Evolutionary conservation across 2,113 vertebrate species (phyloP).

Genomic region (Actenoides lindsayi): DNA sequence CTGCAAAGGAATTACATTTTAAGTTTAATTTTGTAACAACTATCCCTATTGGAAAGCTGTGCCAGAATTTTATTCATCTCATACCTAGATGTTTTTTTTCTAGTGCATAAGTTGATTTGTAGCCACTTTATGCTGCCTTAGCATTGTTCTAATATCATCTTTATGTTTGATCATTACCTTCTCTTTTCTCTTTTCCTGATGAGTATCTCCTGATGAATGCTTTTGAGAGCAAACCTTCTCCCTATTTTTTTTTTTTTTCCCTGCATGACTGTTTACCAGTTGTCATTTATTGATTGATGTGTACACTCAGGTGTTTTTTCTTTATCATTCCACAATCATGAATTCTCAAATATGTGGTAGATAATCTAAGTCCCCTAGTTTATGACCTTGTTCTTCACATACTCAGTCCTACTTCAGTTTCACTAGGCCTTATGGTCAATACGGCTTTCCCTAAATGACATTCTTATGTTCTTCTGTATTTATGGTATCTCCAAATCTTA

Average conservation of each 20-base stretch:
- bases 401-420: neutral
- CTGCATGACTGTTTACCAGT: neutral
- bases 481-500: neutral
- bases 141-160: neutral
- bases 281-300: slow-evolving; percentile 29
- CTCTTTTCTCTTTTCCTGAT: neutral
- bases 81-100: neutral
- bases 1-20: neutral
- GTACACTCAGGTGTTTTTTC: slow-evolving; percentile 26
- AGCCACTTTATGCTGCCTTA: neutral
- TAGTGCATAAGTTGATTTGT: neutral
- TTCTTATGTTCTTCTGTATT: neutral
- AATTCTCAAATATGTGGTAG: neutral
- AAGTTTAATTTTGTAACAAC: neutral
- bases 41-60: neutral
- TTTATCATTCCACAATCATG: neutral
- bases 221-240: neutral
- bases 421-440: neutral
- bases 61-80: neutral
- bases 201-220: neutral
- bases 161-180: neutral
- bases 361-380: neutral
- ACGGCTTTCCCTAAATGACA: neutral
- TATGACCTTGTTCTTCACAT: neutral
- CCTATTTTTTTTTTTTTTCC: neutral